Evolutionary conservation across 1,140 invertebrate species (phyloP).

Genomic region (Dinothrombium tinctorium): DNA sequence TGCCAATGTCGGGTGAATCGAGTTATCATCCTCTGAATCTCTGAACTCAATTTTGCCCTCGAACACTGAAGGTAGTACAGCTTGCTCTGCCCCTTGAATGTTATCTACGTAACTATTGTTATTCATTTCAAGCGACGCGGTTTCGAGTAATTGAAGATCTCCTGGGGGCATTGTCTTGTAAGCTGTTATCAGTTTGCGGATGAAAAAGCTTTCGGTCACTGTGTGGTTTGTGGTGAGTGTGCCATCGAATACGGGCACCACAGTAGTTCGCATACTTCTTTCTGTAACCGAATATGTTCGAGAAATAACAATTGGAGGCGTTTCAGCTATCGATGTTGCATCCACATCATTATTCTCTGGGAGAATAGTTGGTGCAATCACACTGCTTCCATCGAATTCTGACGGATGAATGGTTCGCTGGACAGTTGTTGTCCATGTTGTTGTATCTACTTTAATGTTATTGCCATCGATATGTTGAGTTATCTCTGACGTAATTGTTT

Average conservation of each 20-base stretch:
- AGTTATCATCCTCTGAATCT: background rate
- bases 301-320: constrained; percentile 14
- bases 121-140: constrained; percentile 17
- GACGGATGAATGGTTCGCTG: constrained; percentile 56
- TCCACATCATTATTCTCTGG: constrained; percentile 6
- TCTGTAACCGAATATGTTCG: constrained; percentile 17
- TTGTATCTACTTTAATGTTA: constrained; percentile 14
- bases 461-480: constrained; percentile 13
- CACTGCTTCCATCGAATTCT: constrained; percentile 22
- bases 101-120: constrained; percentile 3
- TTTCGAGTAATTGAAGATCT: constrained; percentile 14
- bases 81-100: constrained; percentile 9
- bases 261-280: constrained; percentile 14
- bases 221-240: constrained; percentile 16
- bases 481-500: constrained; percentile 15
- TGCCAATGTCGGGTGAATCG: background rate
- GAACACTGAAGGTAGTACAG: background rate
- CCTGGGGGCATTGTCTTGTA: constrained; percentile 16
- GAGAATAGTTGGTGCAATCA: constrained; percentile 8
- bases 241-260: constrained; percentile 17
- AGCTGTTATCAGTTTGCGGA: constrained; percentile 18
- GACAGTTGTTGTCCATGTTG: constrained; percentile 34
- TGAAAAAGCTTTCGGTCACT: constrained; percentile 17
- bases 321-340: constrained; percentile 8
- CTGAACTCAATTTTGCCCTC: background rate